A percentile compares a stretch with the other conserved stretches of the same genome.
phyloP scores from a whole-genome alignment of 35 echinoderm and acorn worm genomes.

The Acanthaster planci region DNA sequence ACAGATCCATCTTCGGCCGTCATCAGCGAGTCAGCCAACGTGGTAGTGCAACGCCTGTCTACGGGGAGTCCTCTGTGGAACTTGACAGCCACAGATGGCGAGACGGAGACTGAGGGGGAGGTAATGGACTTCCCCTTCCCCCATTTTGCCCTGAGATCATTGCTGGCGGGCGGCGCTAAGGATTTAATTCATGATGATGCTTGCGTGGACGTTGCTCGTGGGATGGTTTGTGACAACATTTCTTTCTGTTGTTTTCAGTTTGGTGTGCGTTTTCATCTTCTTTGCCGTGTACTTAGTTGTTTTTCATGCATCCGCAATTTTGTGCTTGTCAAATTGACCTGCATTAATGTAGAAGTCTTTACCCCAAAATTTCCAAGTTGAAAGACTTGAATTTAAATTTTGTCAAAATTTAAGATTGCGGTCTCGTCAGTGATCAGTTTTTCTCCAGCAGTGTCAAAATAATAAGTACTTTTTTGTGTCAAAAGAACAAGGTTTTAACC shows the following conservation, averaged over 20 bases:
- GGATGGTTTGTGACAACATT: background rate
- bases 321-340: too few species aligned
- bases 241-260: slow-evolving; percentile 28
- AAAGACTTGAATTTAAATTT: too few species aligned
- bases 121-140: slow-evolving; percentile 46
- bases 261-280: slow-evolving; percentile 11
- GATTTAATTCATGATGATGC: background rate
- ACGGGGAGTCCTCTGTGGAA: slow-evolving; percentile 68
- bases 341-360: too few species aligned
- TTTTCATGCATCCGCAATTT: background rate
- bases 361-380: too few species aligned
- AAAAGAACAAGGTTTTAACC: too few species aligned
- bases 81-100: slow-evolving; percentile 68
- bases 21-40: slow-evolving; percentile 80
- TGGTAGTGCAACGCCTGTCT: slow-evolving; percentile 68
- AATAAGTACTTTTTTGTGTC: too few species aligned
- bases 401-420: too few species aligned
- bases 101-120: slow-evolving; percentile 49
- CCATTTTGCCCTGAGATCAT: background rate
- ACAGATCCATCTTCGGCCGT: slow-evolving; percentile 38
- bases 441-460: too few species aligned
- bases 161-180: background rate
- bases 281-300: background rate
- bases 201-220: slow-evolving; percentile 18
- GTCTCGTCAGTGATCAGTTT: too few species aligned